A percentile compares a stretch with the other conserved stretches of the same genome.
Conservation (phyloP, 2,888 invertebrate species). For the Hypsopygia costalis region DNA sequence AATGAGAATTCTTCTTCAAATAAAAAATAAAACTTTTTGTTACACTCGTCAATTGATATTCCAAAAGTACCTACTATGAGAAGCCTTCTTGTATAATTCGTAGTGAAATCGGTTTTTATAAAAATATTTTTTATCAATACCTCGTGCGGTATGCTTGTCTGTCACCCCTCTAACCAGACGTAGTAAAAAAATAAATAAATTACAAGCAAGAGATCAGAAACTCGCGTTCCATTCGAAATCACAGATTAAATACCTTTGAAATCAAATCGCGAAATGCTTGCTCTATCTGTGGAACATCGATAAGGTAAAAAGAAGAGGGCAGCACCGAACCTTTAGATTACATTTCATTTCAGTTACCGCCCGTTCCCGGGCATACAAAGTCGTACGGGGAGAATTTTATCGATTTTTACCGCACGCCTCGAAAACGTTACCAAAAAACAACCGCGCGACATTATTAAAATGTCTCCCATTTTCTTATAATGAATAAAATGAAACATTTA, state of each 20-base stretch:
- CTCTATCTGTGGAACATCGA: conserved; percentile 27
- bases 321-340: conserved; percentile 15
- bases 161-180: too few species aligned
- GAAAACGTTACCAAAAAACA: conserved; percentile 7
- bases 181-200: neutral
- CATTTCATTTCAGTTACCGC: conserved; percentile 58
- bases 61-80: too few species aligned
- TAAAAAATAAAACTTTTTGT: too few species aligned
- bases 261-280: conserved; percentile 23
- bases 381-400: conserved; percentile 17
- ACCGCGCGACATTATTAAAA: conserved; percentile 14
- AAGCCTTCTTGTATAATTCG: too few species aligned
- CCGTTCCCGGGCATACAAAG: conserved; percentile 48
- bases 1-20: too few species aligned
- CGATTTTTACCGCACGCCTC: conserved; percentile 5
- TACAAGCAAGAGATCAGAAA: too few species aligned
- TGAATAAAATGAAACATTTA: conserved; percentile 14
- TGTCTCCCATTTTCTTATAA: conserved; percentile 1
- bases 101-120: too few species aligned
- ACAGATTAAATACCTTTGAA: conserved; percentile 8
- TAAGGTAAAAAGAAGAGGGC: conserved; percentile 34
- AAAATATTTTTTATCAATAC: too few species aligned
- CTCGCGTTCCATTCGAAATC: neutral
- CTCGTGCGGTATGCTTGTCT: too few species aligned
- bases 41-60: too few species aligned